Conservation (phyloP, 2,113 vertebrate genomes). For the Leucosticte australis region DNA sequence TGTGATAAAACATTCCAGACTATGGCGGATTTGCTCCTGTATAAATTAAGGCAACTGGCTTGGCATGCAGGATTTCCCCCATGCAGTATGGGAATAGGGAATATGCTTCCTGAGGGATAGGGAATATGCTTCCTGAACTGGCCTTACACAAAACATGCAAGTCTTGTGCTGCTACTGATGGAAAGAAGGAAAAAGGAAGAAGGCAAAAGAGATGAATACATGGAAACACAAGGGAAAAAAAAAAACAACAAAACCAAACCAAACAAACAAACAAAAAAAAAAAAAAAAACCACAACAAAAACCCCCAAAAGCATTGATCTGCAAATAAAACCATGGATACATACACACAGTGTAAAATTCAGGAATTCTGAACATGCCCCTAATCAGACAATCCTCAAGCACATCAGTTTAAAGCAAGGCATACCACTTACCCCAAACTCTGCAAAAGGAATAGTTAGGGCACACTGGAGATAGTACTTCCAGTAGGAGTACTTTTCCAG, state of each 20-base stretch:
- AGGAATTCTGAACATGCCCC: neutral
- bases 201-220: neutral
- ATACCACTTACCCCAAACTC: conserved; percentile 45
- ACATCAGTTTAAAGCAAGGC: neutral
- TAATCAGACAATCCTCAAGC: neutral
- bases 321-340: neutral
- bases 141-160: neutral
- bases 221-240: neutral
- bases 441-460: conserved; percentile 34
- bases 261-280: neutral
- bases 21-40: neutral
- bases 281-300: neutral
- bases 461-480: neutral
- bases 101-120: neutral
- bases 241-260: neutral
- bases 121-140: neutral
- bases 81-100: neutral
- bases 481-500: conserved; percentile 37
- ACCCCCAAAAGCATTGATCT: neutral
- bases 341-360: neutral
- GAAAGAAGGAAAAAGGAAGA: neutral
- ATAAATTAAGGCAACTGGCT: neutral
- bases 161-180: neutral
- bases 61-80: neutral
- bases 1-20: neutral